These are phyloP conservation scores for Pilophorus perplexus DNA, from an alignment of 2,888 invertebrate genomes.

Conservation along the genomic window DNA sequence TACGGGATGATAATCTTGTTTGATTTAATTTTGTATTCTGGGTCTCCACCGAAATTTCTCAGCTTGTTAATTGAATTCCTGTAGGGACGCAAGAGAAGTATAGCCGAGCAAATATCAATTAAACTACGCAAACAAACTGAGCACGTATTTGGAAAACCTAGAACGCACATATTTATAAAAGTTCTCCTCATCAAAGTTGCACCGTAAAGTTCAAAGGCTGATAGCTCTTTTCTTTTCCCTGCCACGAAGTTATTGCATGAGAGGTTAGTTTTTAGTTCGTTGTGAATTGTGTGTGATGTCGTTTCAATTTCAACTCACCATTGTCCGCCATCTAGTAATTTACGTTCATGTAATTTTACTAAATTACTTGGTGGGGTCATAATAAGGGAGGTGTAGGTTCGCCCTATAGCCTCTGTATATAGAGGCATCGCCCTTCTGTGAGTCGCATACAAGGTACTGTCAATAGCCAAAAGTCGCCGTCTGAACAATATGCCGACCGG, in stretches of 20 bases:
- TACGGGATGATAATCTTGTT: constrained; percentile 11
- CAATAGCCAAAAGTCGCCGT: too few relatives aligned
- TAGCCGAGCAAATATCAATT: constrained; percentile 13
- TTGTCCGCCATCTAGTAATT: too few relatives aligned
- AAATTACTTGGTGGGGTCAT: too few relatives aligned
- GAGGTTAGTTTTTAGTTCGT: too few relatives aligned
- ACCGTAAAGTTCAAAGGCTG: neutral
- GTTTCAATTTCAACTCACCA: too few relatives aligned
- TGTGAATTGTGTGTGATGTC: too few relatives aligned
- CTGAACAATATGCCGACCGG: too few relatives aligned
- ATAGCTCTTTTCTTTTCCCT: neutral
- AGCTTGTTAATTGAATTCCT: constrained; percentile 5
- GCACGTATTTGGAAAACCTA: constrained; percentile 8
- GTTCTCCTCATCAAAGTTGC: constrained; percentile 1
- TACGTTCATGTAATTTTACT: too few relatives aligned
- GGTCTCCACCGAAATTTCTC: neutral
- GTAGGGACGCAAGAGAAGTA: constrained; percentile 3
- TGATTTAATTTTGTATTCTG: constrained; percentile 1
- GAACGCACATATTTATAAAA: constrained; percentile 9
- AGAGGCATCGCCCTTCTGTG: too few relatives aligned
- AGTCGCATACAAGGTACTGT: too few relatives aligned
- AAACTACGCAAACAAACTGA: constrained; percentile 13
- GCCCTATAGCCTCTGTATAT: too few relatives aligned
- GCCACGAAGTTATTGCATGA: neutral
- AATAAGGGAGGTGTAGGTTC: too few relatives aligned